Conservation (phyloP, 2,797 vertebrate species). For the Manis crassicaudata region DNA sequence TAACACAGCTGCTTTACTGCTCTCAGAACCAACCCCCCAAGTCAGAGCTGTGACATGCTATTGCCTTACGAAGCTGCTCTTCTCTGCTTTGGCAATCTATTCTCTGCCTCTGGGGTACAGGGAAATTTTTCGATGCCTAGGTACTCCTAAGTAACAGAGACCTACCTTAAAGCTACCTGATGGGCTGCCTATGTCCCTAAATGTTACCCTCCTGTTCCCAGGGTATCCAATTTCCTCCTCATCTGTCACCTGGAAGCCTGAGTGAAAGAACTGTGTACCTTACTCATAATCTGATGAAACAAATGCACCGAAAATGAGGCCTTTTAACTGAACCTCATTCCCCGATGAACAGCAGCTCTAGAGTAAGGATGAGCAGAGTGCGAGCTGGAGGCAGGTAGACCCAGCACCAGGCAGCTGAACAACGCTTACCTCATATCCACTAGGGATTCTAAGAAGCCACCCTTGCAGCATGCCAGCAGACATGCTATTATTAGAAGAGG, state of each 20-base stretch:
- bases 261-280: not conserved
- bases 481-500: not conserved
- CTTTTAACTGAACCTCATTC: not conserved
- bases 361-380: not conserved
- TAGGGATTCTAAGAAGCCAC: not conserved
- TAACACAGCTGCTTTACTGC: not conserved
- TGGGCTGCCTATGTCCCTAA: not conserved
- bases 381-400: not conserved
- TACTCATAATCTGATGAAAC: not conserved
- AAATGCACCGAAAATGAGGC: not conserved
- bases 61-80: not conserved
- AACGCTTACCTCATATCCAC: not conserved
- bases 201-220: not conserved
- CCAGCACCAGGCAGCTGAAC: not conserved
- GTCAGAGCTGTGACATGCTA: not conserved
- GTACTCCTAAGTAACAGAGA: not conserved
- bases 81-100: not conserved
- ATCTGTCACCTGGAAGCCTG: not conserved
- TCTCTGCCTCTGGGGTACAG: not conserved
- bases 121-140: not conserved
- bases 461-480: not conserved
- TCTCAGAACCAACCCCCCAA: not conserved
- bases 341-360: rapidly evolving
- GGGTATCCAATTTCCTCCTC: not conserved
- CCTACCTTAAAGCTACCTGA: not conserved